A percentile compares a stretch with the other conserved stretches of the same genome.
Conservation (phyloP, 2,888 invertebrate genomes). For the Cepaea hortensis region DNA sequence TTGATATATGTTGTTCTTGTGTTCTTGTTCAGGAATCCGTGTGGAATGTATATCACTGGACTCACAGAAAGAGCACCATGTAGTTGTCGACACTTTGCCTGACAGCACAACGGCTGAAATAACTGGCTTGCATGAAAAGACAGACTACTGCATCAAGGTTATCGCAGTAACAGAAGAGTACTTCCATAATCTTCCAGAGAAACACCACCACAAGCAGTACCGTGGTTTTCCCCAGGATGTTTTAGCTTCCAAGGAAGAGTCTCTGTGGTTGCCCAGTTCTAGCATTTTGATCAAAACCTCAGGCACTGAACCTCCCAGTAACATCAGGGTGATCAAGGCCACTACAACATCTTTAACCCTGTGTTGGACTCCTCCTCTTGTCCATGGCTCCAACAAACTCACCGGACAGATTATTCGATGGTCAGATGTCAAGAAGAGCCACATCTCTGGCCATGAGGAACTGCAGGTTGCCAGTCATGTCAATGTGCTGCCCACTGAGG, state of each 20-base stretch:
- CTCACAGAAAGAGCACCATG: slow-evolving; percentile 62
- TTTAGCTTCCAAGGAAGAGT: slow-evolving; percentile 68
- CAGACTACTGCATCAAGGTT: slow-evolving; percentile 73
- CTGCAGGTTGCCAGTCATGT: slow-evolving; percentile 70
- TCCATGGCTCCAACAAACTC: slow-evolving; percentile 74
- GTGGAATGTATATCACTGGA: slow-evolving; percentile 73
- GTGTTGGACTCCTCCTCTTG: slow-evolving; percentile 74
- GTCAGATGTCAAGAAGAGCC: slow-evolving; percentile 68
- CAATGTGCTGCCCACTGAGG: slow-evolving; percentile 68
- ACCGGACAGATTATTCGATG: slow-evolving; percentile 73
- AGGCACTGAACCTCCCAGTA: slow-evolving; percentile 73
- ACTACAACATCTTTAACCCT: slow-evolving; percentile 69
- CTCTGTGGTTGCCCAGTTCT: slow-evolving; percentile 73
- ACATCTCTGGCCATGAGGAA: slow-evolving; percentile 62
- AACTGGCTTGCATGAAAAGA: slow-evolving; percentile 71
- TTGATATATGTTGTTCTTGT: not conserved
- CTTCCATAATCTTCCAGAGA: slow-evolving; percentile 74
- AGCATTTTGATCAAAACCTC: slow-evolving; percentile 73
- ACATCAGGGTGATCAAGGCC: slow-evolving; percentile 65
- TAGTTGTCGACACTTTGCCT: slow-evolving; percentile 69
- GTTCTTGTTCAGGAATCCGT: slow-evolving; percentile 65
- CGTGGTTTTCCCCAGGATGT: slow-evolving; percentile 67
- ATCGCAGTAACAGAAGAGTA: slow-evolving; percentile 76
- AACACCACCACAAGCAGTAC: slow-evolving; percentile 65
- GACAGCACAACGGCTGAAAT: slow-evolving; percentile 69